Evolutionary conservation across 2,888 invertebrate genomes (phyloP).

Genomic region (Dryomyza anilis): DNA sequence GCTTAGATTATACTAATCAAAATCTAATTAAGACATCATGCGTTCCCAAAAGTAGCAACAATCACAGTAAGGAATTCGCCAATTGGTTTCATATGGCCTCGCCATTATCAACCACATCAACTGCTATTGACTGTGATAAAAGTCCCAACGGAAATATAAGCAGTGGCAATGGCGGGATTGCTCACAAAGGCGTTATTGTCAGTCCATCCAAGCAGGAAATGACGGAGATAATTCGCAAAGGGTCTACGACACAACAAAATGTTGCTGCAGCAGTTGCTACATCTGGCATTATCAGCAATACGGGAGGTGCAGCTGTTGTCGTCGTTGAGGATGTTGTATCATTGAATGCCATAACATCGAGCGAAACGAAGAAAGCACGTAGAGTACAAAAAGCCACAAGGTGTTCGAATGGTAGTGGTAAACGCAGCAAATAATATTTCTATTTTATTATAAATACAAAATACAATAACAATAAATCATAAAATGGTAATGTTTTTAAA

Average conservation of each 20-base stretch:
- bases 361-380: constrained; percentile 61
- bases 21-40: constrained; percentile 23
- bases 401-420: constrained; percentile 59
- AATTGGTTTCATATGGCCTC: neutral
- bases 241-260: constrained; percentile 27
- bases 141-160: neutral
- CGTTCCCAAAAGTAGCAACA: neutral
- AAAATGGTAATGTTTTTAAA: constrained; percentile 15
- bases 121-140: constrained; percentile 15
- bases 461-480: constrained; percentile 16
- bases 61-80: constrained; percentile 14
- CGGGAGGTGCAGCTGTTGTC: neutral
- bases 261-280: constrained; percentile 32
- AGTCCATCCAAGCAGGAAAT: constrained; percentile 39
- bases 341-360: constrained; percentile 44
- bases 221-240: constrained; percentile 1
- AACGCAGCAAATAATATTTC: constrained; percentile 57
- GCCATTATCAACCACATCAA: constrained; percentile 3
- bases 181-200: constrained; percentile 49
- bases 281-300: constrained; percentile 22
- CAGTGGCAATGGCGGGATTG: constrained; percentile 39
- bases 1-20: constrained; percentile 22
- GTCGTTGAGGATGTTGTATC: constrained; percentile 36
- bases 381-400: constrained; percentile 62
- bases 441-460: constrained; percentile 25